A percentile compares a stretch with the other conserved stretches of the same genome.
Conservation (phyloP, 2,113 vertebrate species). For the Tachuris rubrigastra region DNA sequence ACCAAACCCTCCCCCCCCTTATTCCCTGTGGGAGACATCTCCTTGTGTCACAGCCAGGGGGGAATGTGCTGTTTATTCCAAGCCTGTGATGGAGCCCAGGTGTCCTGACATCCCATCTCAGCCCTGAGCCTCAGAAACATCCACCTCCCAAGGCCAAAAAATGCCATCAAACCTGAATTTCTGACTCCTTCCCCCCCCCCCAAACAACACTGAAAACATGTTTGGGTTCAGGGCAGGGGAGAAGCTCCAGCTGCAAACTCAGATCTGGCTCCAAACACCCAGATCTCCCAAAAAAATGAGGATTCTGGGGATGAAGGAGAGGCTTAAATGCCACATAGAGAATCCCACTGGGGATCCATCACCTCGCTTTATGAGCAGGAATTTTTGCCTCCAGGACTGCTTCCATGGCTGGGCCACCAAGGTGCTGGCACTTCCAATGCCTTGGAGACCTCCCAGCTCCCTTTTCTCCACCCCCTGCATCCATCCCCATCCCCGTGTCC, state of each 20-base stretch:
- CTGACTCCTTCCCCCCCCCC: background rate
- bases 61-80: background rate
- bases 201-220: background rate
- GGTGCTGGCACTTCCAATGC: background rate
- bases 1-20: background rate
- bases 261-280: background rate
- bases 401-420: background rate
- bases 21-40: background rate
- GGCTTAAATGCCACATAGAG: background rate
- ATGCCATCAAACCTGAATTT: background rate
- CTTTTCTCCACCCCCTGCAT: background rate
- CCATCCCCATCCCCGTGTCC: background rate
- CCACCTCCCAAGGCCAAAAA: background rate
- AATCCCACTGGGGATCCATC: background rate
- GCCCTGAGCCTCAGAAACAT: background rate
- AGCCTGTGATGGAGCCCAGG: background rate
- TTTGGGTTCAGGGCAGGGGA: background rate
- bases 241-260: background rate
- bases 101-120: background rate
- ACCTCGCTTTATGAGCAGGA: background rate
- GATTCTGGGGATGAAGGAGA: background rate
- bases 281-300: background rate
- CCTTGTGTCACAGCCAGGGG: background rate
- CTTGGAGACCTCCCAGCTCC: background rate
- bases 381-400: background rate